Evolutionary conservation across 2,888 invertebrate species (phyloP).

Genomic region (Tiliacea citrago): DNA sequence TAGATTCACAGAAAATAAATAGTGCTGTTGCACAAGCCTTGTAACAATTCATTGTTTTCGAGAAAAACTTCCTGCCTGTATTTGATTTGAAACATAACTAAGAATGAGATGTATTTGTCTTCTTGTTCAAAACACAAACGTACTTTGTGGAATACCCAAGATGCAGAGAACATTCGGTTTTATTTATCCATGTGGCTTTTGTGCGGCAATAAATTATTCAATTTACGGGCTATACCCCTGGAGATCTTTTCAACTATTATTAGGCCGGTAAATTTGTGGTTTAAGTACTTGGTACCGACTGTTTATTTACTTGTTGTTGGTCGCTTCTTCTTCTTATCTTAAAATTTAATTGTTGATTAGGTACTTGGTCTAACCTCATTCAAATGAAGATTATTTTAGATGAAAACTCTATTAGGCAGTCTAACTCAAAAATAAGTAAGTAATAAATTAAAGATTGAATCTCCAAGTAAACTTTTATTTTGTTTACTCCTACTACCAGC

Average conservation of each 20-base stretch:
- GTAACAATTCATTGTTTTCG: neutral
- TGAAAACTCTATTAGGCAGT: neutral
- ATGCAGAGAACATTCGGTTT: conserved; percentile 16
- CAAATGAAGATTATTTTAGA: neutral
- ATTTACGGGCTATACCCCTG: conserved; percentile 47
- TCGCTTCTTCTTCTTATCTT: neutral
- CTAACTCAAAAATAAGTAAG: neutral
- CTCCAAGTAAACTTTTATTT: neutral
- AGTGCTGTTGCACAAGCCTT: neutral
- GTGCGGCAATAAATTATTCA: conserved; percentile 53
- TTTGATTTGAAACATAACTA: conserved; percentile 11
- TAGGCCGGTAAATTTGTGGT: conserved; percentile 37
- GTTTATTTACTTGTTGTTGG: conserved; percentile 30
- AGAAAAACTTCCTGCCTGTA: conserved; percentile 1
- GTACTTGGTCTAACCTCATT: neutral
- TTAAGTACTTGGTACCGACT: conserved; percentile 14
- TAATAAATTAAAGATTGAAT: neutral
- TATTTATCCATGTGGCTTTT: conserved; percentile 46
- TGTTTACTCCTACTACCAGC: neutral
- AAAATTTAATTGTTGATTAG: conserved; percentile 8
- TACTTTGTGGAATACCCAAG: conserved; percentile 16
- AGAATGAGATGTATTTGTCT: conserved; percentile 1
- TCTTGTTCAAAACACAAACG: neutral
- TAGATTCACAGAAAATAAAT: neutral
- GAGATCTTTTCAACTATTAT: conserved; percentile 46